Conservation (phyloP, 2,797 vertebrate species). For the Halcyon chelicuti region DNA sequence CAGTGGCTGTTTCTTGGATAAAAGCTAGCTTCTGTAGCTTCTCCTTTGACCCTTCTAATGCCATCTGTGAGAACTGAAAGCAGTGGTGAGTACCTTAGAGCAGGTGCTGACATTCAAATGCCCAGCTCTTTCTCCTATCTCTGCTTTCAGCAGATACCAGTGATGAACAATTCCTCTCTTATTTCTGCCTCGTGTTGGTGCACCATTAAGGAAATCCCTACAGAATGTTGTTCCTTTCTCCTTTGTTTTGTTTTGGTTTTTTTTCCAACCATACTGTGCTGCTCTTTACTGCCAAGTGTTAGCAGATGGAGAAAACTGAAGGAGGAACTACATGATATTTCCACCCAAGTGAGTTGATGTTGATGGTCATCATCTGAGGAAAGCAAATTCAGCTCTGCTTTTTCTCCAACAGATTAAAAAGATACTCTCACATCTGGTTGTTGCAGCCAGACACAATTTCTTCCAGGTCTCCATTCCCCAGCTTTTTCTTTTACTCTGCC, state of each 20-base stretch:
- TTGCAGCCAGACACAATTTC: neutral
- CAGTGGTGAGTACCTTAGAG: neutral
- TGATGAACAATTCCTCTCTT: constrained; percentile 4
- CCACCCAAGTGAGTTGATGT: neutral
- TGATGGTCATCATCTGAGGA: neutral
- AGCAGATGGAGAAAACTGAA: neutral
- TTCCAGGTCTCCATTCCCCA: neutral
- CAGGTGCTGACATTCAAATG: constrained; percentile 52
- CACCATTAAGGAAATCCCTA: neutral
- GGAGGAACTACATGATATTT: neutral
- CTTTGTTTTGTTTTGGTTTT: neutral
- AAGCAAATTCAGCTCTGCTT: neutral
- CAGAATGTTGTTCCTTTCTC: neutral
- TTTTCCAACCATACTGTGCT: neutral
- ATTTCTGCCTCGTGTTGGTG: constrained; percentile 18
- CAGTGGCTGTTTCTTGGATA: neutral
- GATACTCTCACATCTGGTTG: neutral
- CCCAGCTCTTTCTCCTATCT: neutral
- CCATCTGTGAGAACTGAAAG: neutral
- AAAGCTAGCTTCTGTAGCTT: neutral
- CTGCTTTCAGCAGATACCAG: neutral
- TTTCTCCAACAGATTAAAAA: neutral
- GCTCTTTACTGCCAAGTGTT: neutral
- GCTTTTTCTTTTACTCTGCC: neutral
- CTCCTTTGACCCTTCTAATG: constrained; percentile 3